Evolutionary conservation across 2,113 vertebrate genomes (phyloP).

Genomic region (Scortum barcoo): DNA sequence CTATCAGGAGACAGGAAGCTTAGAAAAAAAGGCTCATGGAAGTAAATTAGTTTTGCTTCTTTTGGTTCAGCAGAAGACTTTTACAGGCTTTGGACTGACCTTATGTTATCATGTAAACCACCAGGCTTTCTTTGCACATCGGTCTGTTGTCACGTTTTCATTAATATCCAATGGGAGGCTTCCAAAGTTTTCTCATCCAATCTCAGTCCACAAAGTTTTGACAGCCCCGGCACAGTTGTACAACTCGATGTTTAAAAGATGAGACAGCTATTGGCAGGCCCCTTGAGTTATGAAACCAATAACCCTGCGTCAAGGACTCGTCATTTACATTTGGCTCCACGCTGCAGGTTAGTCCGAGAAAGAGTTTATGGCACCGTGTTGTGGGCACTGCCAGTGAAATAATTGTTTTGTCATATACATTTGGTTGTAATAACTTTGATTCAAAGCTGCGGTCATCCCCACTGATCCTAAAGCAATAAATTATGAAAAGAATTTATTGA

Average conservation of each 20-base stretch:
- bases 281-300: constrained; percentile 78
- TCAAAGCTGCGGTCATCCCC: constrained; percentile 35
- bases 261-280: constrained; percentile 74
- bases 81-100: constrained; percentile 1
- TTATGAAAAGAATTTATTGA: neutral
- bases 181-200: constrained; percentile 51
- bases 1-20: constrained; percentile 5
- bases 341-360: constrained; percentile 54
- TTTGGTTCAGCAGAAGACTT: constrained; percentile 2
- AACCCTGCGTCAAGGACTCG: constrained; percentile 61
- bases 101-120: neutral
- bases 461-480: constrained; percentile 30
- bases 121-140: neutral
- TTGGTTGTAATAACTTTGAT: constrained; percentile 32
- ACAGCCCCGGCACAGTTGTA: constrained; percentile 62
- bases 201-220: constrained; percentile 66
- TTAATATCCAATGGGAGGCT: constrained; percentile 25
- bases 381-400: constrained; percentile 40
- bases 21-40: neutral
- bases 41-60: constrained; percentile 3
- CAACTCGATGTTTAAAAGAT: constrained; percentile 79
- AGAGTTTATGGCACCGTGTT: constrained; percentile 42
- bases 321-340: constrained; percentile 70
- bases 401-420: constrained; percentile 40
- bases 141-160: neutral